Percentiles rank a stretch among this genome's conserved stretches.
Conservation (phyloP, 2,797 vertebrate species). For the Mormyrops attenuatus region DNA sequence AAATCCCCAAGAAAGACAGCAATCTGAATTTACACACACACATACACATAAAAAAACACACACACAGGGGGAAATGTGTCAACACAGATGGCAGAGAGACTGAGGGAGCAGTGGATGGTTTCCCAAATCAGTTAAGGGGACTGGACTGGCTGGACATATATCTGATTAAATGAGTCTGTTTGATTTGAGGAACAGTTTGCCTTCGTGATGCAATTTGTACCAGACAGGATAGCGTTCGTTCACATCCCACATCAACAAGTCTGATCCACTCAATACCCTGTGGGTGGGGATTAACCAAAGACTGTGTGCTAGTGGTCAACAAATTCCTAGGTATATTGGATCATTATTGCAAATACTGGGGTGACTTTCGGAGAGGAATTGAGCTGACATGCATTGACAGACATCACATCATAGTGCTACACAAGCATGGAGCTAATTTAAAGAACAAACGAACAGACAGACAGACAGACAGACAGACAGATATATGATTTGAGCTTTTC, state of each 20-base stretch:
- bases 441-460: background rate
- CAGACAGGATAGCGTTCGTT: background rate
- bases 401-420: background rate
- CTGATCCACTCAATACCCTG: background rate
- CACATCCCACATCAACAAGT: background rate
- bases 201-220: background rate
- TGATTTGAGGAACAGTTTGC: background rate
- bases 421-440: background rate
- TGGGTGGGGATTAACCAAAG: background rate
- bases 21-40: background rate
- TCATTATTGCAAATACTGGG: background rate
- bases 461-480: background rate
- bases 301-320: background rate
- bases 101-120: slow-evolving; percentile 28
- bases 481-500: background rate
- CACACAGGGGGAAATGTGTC: background rate
- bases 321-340: background rate
- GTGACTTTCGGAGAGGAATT: background rate
- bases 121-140: slow-evolving; percentile 28
- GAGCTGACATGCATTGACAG: background rate
- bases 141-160: slow-evolving; percentile 43
- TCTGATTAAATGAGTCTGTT: slow-evolving; percentile 42
- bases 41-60: background rate
- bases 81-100: slow-evolving; percentile 30
- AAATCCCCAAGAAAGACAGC: background rate